Evolutionary conservation across 2,888 invertebrate species (phyloP).

Genomic region (Aelia acuminata): DNA sequence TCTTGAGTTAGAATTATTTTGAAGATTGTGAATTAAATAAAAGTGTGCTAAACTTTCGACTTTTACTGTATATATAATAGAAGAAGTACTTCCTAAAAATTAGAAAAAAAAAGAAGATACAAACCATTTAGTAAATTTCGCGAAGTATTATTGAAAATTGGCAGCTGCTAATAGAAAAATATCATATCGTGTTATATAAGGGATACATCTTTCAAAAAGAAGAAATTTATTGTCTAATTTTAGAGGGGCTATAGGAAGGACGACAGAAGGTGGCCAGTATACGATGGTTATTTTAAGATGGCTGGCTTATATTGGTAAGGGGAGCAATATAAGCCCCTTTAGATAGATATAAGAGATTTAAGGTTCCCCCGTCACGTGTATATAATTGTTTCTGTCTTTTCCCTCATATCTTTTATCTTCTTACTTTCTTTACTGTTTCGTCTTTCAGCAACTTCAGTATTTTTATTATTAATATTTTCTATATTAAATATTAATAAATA

Average conservation of each 20-base stretch:
- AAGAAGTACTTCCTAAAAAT: no score
- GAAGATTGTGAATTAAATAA: no score
- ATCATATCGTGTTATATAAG: neutral
- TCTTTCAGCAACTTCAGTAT: neutral
- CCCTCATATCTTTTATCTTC: neutral
- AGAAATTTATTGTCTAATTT: conserved; percentile 32
- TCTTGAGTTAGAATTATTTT: no score
- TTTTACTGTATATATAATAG: no score
- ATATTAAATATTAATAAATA: no score
- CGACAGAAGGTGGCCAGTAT: neutral
- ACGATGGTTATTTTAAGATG: conserved; percentile 32
- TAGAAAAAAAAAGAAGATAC: no score
- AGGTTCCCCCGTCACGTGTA: neutral
- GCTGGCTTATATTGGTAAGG: neutral
- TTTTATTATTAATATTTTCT: conserved; percentile 7
- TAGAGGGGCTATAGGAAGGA: neutral
- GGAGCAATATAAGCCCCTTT: neutral
- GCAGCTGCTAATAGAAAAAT: neutral
- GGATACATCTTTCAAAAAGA: conserved; percentile 9
- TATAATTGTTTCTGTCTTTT: conserved; percentile 10
- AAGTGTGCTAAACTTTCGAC: no score
- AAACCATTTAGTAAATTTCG: neutral
- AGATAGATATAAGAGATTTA: conserved; percentile 17
- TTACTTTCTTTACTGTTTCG: neutral
- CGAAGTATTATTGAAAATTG: neutral